Base-by-base conservation (phyloP, 2,113 vertebrate species). In the Pampusana beccarii region DNA sequence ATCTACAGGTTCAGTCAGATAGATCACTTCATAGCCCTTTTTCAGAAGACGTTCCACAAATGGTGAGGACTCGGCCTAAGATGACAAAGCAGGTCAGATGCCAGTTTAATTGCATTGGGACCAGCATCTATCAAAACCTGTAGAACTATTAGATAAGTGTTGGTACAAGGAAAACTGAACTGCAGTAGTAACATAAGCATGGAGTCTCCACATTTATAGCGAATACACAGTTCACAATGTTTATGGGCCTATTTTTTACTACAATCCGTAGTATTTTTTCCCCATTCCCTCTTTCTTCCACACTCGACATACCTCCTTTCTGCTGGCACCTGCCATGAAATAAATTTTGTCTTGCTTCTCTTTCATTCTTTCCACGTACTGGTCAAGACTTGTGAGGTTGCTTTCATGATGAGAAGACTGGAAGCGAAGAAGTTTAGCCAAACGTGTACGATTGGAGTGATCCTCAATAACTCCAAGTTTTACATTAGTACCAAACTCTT, bases 331-430 rank as follows among this genome's bases (percentile, higher is more conserved):
- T 74, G 99, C 99, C 99, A 99, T 99, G 95, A 99, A 99, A 90
- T 99, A 99, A 92, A 99, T 99, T 97, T 99, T 99, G 93, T 99
- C 99, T 94, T 99, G 99, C 96, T 99, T 99, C 80, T 99, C 99
- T 93, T 99, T 99, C 99, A 99, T 99, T 96, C 99, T 98, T 97
- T 99, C 99, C 92, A 99, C 99, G 73, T 99, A 99, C 70, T 99
- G 98, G 96, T 99, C 99, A 74, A 99, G 98, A 91, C 99, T 99
- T 33, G 99, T 97, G 53, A 98, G 87, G 14, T 80, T 97, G 2
- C 97, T 98, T 14, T 99, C 97, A 53, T 99, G 98, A 96, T 99
- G 98, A 71, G 99, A 99, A 53, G 99, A 99, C 96, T 99, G 99
- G 98, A 99, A 99, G 42, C 99, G 98, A 69, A 99, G 99, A 84